Evolutionary conservation across 2,797 vertebrate genomes (phyloP).

Genomic region (Typhlichthys subterraneus): DNA sequence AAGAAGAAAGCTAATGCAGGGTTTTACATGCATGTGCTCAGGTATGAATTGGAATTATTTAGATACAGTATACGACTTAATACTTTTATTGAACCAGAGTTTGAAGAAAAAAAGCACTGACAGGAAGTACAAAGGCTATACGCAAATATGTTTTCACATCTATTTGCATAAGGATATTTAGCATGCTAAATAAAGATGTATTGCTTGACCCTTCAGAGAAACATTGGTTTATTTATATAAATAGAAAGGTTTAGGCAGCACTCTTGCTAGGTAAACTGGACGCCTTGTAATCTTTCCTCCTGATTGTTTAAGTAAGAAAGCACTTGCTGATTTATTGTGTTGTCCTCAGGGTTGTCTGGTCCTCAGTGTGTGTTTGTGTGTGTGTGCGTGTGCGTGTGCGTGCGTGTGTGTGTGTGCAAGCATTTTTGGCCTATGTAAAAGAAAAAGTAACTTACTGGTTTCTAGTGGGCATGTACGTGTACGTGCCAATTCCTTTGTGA

Average conservation of each 20-base stretch:
- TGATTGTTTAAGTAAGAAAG: slow-evolving; percentile 2
- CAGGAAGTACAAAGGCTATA: background rate
- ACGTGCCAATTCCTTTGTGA: background rate
- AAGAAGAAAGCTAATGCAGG: background rate
- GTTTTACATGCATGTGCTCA: background rate
- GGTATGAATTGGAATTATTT: background rate
- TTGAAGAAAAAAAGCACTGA: background rate
- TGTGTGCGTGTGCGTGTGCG: background rate
- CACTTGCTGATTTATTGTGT: background rate
- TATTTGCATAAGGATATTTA: background rate
- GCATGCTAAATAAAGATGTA: no score
- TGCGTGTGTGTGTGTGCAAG: background rate
- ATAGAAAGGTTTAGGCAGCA: no score
- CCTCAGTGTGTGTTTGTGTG: background rate
- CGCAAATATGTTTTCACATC: background rate
- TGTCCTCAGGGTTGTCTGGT: background rate
- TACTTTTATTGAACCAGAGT: background rate
- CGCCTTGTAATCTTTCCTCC: no score
- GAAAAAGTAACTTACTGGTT: no score
- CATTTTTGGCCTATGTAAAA: background rate
- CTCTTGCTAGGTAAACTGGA: no score
- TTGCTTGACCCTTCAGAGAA: no score
- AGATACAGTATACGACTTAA: background rate
- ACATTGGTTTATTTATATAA: no score
- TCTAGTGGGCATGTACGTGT: no score